Evolutionary conservation across 1,140 invertebrate species (phyloP).

Genomic region (Drosophila azteca): DNA sequence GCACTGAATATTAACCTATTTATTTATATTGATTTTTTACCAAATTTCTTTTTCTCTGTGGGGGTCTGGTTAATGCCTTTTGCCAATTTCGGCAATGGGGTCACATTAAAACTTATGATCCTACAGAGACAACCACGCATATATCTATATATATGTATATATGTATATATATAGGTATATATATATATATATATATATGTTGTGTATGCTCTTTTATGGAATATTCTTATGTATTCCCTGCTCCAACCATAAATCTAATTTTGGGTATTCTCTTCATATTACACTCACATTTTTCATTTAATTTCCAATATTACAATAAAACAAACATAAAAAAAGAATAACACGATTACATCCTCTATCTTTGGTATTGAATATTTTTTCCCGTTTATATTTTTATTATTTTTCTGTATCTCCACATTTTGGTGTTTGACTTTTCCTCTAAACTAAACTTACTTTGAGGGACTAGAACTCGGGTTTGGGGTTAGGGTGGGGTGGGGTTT

Average conservation of each 20-base stretch:
- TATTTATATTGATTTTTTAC: not conserved
- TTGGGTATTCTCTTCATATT: slow-evolving; percentile 33
- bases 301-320: slow-evolving; percentile 25
- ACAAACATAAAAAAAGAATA: slow-evolving; percentile 13
- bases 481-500: not conserved
- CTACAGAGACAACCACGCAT: slow-evolving; percentile 36
- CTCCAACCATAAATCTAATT: not conserved
- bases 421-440: slow-evolving; percentile 70
- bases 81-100: slow-evolving; percentile 19
- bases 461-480: not conserved
- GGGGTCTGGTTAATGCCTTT: slow-evolving; percentile 26
- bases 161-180: slow-evolving; percentile 7
- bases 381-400: slow-evolving; percentile 17
- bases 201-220: slow-evolving; percentile 6
- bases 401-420: slow-evolving; percentile 22
- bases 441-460: slow-evolving; percentile 51
- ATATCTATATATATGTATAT: slow-evolving; percentile 23
- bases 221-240: not conserved
- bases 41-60: not conserved
- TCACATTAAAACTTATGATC: slow-evolving; percentile 72
- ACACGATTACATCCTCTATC: slow-evolving; percentile 38
- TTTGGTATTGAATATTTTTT: slow-evolving; percentile 64
- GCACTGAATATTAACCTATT: slow-evolving; percentile 63
- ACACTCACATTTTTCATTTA: slow-evolving; percentile 2
- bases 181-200: slow-evolving; percentile 23